Conservation (phyloP, 2,888 invertebrate species). For the Melanostoma mellinum region DNA sequence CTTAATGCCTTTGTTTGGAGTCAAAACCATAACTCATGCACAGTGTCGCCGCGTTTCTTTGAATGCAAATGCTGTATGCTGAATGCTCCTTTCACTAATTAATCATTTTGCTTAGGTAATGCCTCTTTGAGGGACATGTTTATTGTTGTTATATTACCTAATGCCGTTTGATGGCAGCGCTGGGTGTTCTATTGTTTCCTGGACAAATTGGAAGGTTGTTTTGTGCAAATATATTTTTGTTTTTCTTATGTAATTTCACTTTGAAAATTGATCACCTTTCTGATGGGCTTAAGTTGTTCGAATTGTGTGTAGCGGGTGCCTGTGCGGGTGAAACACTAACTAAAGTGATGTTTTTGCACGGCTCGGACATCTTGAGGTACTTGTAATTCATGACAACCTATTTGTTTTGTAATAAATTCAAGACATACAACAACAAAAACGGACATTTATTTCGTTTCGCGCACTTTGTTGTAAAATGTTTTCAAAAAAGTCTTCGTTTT, state of each 20-base stretch:
- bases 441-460: too few relatives aligned
- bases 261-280: conserved; percentile 33
- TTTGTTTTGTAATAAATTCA: too few relatives aligned
- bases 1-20: conserved; percentile 65
- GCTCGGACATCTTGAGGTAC: too few relatives aligned
- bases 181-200: conserved; percentile 65
- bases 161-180: conserved; percentile 46
- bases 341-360: too few relatives aligned
- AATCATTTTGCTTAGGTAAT: conserved; percentile 70
- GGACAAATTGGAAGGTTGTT: conserved; percentile 59
- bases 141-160: conserved; percentile 56
- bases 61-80: conserved; percentile 54
- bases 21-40: conserved; percentile 57
- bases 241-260: conserved; percentile 54
- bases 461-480: too few relatives aligned
- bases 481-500: too few relatives aligned
- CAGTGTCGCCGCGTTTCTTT: conserved; percentile 52
- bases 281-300: conserved; percentile 11
- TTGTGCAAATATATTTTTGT: conserved; percentile 43
- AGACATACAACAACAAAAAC: too few relatives aligned
- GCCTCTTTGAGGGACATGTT: conserved; percentile 64
- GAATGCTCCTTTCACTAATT: conserved; percentile 71
- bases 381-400: too few relatives aligned
- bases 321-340: not conserved
- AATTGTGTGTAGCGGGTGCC: conserved; percentile 17